Evolutionary conservation across 2,113 vertebrate genomes (phyloP).

Genomic region (Felis chaus): DNA sequence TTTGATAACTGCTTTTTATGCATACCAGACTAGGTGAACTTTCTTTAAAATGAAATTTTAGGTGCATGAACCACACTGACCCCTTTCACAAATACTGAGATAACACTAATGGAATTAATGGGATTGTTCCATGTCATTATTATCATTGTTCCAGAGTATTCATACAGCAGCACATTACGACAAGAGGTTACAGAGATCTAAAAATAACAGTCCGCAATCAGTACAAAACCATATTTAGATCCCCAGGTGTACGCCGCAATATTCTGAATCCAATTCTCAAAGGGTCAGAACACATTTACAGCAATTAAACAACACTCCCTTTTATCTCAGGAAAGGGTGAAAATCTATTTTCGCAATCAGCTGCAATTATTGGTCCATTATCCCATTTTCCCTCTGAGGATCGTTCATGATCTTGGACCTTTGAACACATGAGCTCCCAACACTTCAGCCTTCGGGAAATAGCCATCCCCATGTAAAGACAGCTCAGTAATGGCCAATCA

Average conservation of each 20-base stretch:
- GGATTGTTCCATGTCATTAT: background rate
- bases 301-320: constrained; percentile 66
- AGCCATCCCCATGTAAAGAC: background rate
- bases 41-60: constrained; percentile 26
- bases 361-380: constrained; percentile 71
- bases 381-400: constrained; percentile 40
- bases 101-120: background rate
- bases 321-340: constrained; percentile 53
- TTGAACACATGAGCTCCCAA: background rate
- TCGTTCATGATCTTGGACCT: background rate
- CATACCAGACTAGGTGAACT: background rate
- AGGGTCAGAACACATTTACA: constrained; percentile 58
- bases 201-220: constrained; percentile 60
- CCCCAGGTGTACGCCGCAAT: background rate
- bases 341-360: constrained; percentile 63
- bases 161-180: background rate
- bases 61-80: background rate
- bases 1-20: background rate
- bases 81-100: background rate
- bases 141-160: background rate
- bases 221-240: constrained; percentile 26
- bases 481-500: background rate
- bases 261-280: constrained; percentile 45
- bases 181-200: background rate
- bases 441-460: background rate